These are phyloP conservation scores for Enteromius viviparus DNA, from an alignment of 2,797 vertebrate genomes.

Conservation along the genomic window DNA sequence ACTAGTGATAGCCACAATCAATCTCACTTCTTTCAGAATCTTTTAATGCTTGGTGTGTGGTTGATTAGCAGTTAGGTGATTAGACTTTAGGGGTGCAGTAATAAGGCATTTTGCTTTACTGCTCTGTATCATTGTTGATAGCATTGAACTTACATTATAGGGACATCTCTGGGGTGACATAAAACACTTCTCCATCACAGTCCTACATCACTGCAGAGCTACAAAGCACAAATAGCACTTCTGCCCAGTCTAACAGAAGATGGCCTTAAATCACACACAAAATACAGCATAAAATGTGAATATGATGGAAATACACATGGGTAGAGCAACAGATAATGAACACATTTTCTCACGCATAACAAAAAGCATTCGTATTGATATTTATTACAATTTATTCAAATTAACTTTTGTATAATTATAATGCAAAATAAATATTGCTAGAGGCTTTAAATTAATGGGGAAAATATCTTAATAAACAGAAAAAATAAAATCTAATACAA, in stretches of 20 bases:
- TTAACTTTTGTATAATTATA: not conserved
- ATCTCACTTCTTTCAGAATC: constrained; percentile 35
- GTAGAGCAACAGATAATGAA: not conserved
- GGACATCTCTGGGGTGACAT: constrained; percentile 17
- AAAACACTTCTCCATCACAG: not conserved
- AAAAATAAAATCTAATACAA: not conserved
- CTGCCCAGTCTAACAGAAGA: constrained; percentile 1
- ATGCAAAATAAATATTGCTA: not conserved
- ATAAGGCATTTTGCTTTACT: constrained; percentile 30
- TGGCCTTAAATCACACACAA: not conserved
- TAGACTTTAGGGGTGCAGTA: constrained; percentile 13
- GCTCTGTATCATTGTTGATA: constrained; percentile 20
- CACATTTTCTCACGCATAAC: not conserved
- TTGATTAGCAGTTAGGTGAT: constrained; percentile 20
- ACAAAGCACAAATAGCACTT: constrained; percentile 22
- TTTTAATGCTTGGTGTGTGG: constrained; percentile 33
- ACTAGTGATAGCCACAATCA: constrained; percentile 7
- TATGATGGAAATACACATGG: not conserved
- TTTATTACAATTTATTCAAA: not conserved
- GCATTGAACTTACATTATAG: constrained; percentile 21
- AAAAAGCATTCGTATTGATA: not conserved
- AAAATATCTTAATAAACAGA: not conserved
- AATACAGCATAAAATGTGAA: not conserved
- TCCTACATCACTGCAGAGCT: not conserved
- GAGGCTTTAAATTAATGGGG: not conserved